A percentile compares a stretch with the other conserved stretches of the same genome.
These are phyloP conservation scores for Cyclura pinguis DNA, from an alignment of 2,797 vertebrate genomes.

Conservation along the genomic window DNA sequence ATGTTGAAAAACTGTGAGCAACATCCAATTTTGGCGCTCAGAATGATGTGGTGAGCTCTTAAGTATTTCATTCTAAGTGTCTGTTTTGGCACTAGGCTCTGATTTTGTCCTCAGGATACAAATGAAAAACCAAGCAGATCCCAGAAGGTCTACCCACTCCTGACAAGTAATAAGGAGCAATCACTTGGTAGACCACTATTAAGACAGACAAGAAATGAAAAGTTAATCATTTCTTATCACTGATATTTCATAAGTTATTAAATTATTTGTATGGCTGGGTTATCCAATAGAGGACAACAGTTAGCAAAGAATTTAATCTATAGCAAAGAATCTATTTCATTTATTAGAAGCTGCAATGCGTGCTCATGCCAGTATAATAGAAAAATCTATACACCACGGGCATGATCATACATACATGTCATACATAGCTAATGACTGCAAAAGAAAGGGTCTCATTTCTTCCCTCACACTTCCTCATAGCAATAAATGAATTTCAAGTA, in stretches of 20 bases:
- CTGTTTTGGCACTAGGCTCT: background rate
- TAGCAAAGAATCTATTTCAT: too few relatives aligned
- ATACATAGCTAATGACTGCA: too few relatives aligned
- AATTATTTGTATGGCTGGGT: background rate
- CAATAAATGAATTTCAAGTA: too few relatives aligned
- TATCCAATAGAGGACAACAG: background rate
- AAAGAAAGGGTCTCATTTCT: too few relatives aligned
- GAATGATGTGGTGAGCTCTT: background rate
- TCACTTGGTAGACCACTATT: too few relatives aligned
- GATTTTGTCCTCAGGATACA: background rate
- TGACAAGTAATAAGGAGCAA: background rate
- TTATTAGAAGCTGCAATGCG: too few relatives aligned
- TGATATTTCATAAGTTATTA: background rate
- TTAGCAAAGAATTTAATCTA: too few relatives aligned
- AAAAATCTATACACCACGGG: too few relatives aligned
- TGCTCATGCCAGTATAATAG: too few relatives aligned
- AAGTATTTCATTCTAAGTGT: background rate
- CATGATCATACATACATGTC: too few relatives aligned
- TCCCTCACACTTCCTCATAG: too few relatives aligned
- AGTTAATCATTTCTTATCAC: background rate
- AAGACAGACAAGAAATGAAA: background rate
- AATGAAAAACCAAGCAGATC: background rate
- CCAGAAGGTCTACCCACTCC: background rate
- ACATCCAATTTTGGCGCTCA: background rate
- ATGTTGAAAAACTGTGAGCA: background rate